These are phyloP conservation scores for Pterocles orientalis DNA, from an alignment of 2,113 vertebrate species.

Conservation along the genomic window DNA sequence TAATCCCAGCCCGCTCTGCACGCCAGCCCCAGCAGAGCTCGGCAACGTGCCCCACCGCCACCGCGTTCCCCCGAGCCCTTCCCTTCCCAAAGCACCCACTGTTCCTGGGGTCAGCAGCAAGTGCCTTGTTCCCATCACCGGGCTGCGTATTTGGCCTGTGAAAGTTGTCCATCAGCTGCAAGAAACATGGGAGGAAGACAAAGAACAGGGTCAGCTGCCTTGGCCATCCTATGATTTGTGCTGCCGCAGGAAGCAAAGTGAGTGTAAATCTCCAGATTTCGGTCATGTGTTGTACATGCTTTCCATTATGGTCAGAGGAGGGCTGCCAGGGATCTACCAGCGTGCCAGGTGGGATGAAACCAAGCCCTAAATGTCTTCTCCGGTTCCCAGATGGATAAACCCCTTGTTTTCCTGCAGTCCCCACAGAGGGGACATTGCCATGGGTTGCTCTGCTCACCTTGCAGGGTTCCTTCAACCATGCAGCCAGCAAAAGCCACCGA, in stretches of 20 bases:
- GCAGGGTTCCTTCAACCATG: background rate
- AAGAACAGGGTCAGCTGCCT: background rate
- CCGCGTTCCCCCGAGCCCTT: background rate
- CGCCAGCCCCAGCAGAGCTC: slow-evolving; percentile 64
- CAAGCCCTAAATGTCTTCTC: background rate
- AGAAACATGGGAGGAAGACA: background rate
- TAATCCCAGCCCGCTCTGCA: slow-evolving; percentile 64
- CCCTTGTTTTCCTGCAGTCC: background rate
- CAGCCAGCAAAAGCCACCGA: background rate
- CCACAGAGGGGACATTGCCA: background rate
- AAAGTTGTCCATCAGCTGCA: background rate
- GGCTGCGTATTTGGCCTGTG: background rate
- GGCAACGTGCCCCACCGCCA: slow-evolving; percentile 27
- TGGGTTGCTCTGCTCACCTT: background rate
- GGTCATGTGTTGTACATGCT: background rate
- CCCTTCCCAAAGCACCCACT: background rate
- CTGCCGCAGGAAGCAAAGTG: background rate
- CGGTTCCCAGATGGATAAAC: background rate
- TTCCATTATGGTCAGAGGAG: background rate
- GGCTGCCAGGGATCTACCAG: background rate
- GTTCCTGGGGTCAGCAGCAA: background rate
- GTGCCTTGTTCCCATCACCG: background rate
- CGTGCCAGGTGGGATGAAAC: background rate
- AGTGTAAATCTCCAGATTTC: background rate
- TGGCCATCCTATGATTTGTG: background rate